Evolutionary conservation across 2,888 invertebrate species (phyloP).

Genomic region (Amphipoea oculea): DNA sequence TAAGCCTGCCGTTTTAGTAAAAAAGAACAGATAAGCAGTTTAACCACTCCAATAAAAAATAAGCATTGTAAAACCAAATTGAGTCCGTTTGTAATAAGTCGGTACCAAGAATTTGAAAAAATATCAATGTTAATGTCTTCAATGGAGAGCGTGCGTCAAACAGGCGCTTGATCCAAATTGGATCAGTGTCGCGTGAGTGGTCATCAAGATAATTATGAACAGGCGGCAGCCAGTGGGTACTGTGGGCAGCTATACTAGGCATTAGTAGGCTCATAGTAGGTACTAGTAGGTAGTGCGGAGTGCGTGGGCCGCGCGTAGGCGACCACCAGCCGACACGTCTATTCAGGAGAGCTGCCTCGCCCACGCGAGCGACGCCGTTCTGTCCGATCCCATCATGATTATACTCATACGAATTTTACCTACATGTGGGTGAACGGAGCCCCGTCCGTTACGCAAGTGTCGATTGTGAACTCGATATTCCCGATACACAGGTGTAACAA

Average conservation of each 20-base stretch:
- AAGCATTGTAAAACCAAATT: neutral
- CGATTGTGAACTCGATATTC: slow-evolving; percentile 54
- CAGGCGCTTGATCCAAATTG: slow-evolving; percentile 70
- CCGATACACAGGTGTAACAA: slow-evolving; percentile 58
- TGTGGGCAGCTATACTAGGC: slow-evolving; percentile 55
- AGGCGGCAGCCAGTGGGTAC: slow-evolving; percentile 65
- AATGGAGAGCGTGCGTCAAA: slow-evolving; percentile 47
- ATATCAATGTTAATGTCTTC: slow-evolving; percentile 28
- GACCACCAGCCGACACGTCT: slow-evolving; percentile 79
- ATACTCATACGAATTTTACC: slow-evolving; percentile 74
- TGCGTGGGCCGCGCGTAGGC: slow-evolving; percentile 75
- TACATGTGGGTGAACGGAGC: slow-evolving; percentile 69
- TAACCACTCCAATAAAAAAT: neutral
- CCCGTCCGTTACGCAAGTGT: slow-evolving; percentile 65
- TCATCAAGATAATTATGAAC: slow-evolving; percentile 77
- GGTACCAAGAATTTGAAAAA: slow-evolving; percentile 8
- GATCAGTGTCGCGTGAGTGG: slow-evolving; percentile 75
- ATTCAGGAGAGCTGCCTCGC: slow-evolving; percentile 83
- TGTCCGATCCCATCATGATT: slow-evolving; percentile 79
- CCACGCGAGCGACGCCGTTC: slow-evolving; percentile 75
- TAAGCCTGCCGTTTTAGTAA: neutral
- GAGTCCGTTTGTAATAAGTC: neutral
- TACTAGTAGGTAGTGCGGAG: slow-evolving; percentile 68
- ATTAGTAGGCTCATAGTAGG: slow-evolving; percentile 69
- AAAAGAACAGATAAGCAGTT: neutral